Evolutionary conservation across 2,797 vertebrate genomes (phyloP), one percentile per base, ranked within the genome.

Genomic region (Rhinatrema bivittatum): DNA sequence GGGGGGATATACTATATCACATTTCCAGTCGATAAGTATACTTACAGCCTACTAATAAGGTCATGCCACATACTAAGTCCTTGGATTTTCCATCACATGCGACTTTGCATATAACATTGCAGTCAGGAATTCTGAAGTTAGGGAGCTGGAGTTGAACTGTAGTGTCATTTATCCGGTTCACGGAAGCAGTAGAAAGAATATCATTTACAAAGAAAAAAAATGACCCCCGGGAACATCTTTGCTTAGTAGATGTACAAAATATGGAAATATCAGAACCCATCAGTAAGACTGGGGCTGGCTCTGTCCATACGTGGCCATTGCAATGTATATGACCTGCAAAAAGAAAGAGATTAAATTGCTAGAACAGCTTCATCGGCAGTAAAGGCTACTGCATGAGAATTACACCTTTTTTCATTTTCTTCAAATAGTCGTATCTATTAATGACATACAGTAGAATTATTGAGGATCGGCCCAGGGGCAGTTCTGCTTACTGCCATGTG

Each of bases 181-280:
- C n/a, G n/a, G n/a, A n/a, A n/a, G 38, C 10, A 2, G 10, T 7
- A 30, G 69, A 25, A 1, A 2, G 3, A 5, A 39, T 10, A 3
- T 18, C 3, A 22, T 87, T 74, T 46, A 84, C 56, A 13, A 32
- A 11, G 62, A 91, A 70, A 15, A 14, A 9, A 20, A 75, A 52
- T 19, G 11, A 7, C 1, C 7, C 36, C 5, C 41, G n/a, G 12
- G 41, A 27, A 7, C 34, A 31, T 28, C 32, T 20, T 29, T 44
- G 45, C 5, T 39, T 14, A 8, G 10, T 3, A 29, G 62, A 56
- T 17, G 30, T 20, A 44, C 82, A 87, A 33, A 53, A 54, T 49
- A 87, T 41, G 19, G 78, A 70, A 55, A 87, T 10, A 50, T 70
- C 44, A 32, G 57, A 57, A 12, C 82, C 84, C 67, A 83, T 58